A percentile compares a stretch with the other conserved stretches of the same genome.
Evolutionary conservation across 2,888 invertebrate species (phyloP).

Genomic region (Habroteleia sp.): DNA sequence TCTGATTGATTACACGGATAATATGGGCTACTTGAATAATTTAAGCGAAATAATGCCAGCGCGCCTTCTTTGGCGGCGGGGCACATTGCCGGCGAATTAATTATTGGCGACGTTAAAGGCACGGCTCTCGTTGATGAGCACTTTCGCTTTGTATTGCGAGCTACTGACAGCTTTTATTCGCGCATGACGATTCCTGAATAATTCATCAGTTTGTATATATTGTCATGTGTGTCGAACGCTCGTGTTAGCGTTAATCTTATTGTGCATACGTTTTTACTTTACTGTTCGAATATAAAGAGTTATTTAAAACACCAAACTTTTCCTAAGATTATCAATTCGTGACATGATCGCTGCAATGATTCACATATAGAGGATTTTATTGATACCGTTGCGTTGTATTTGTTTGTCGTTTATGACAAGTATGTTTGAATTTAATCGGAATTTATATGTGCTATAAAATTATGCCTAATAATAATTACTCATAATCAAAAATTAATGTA

Average conservation of each 20-base stretch:
- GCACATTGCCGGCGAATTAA: conserved; percentile 64
- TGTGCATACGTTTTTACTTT: conserved; percentile 45
- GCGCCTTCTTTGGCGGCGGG: conserved; percentile 51
- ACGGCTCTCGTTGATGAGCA: conserved; percentile 57
- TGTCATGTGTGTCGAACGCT: conserved; percentile 45
- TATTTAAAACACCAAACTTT: conserved; percentile 37
- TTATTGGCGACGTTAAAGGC: conserved; percentile 58
- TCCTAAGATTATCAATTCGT: conserved; percentile 12
- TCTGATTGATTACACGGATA: conserved; percentile 74
- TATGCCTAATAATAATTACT: too few relatives aligned
- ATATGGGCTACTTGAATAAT: conserved; percentile 73
- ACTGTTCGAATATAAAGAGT: conserved; percentile 44
- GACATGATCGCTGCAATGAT: conserved; percentile 4
- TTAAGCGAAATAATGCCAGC: conserved; percentile 70
- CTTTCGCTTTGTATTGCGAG: conserved; percentile 58
- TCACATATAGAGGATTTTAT: too few relatives aligned
- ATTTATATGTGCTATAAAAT: too few relatives aligned
- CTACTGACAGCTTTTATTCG: conserved; percentile 59
- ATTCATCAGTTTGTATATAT: conserved; percentile 54
- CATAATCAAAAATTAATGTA: too few relatives aligned
- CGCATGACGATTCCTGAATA: conserved; percentile 58
- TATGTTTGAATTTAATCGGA: too few relatives aligned
- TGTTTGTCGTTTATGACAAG: too few relatives aligned
- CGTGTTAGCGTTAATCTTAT: conserved; percentile 50
- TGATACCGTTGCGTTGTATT: too few relatives aligned